Conservation (phyloP, 2,888 invertebrate species). For the Drosophila nr. medialis region DNA sequence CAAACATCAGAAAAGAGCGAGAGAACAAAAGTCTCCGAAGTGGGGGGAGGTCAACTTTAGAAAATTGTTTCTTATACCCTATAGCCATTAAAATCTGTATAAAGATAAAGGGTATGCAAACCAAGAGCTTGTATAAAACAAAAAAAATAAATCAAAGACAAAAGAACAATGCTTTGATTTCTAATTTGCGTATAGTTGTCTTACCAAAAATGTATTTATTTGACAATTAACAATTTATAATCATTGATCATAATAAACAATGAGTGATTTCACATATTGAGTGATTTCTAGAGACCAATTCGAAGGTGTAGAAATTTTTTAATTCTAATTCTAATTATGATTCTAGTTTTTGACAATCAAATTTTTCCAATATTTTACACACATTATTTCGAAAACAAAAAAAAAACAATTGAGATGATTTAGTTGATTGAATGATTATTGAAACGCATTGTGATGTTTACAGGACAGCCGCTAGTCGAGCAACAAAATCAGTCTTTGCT, state of each 20-base stretch:
- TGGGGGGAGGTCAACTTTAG: slow-evolving; percentile 8
- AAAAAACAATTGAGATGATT: neutral
- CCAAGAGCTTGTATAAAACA: neutral
- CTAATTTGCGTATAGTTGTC: neutral
- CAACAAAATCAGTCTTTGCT: neutral
- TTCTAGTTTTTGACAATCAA: neutral
- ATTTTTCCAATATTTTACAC: neutral
- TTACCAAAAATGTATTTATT: neutral
- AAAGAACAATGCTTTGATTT: neutral
- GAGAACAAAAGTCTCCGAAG: neutral
- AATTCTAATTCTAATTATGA: neutral
- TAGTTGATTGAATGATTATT: neutral
- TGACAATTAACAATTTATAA: neutral
- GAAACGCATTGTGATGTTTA: neutral
- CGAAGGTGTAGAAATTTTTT: neutral
- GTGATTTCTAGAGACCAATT: neutral
- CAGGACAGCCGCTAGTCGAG: slow-evolving; percentile 1
- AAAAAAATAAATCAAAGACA: neutral
- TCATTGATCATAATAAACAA: neutral
- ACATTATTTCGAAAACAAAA: neutral
- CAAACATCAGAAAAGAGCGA: slow-evolving; percentile 33
- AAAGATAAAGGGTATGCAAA: neutral
- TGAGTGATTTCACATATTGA: neutral
- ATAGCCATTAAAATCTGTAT: neutral
- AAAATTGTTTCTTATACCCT: slow-evolving; percentile 38